Evolutionary conservation across 2,888 invertebrate genomes (phyloP).

Genomic region (Venustoraphidia nigricollis): DNA sequence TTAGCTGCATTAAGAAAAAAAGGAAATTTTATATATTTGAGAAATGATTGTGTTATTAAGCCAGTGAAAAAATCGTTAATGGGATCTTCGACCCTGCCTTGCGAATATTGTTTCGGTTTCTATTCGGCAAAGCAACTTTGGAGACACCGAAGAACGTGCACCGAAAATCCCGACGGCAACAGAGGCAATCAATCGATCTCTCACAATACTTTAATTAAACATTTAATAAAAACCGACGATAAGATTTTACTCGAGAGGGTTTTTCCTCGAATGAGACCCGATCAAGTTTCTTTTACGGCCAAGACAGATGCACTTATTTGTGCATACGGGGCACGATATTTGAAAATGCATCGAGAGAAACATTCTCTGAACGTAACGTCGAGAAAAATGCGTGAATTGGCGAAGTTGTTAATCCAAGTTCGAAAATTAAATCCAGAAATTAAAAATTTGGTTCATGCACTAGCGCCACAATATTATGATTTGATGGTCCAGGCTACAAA

Average conservation of each 20-base stretch:
- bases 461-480: constrained; percentile 9
- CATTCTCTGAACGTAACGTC: constrained; percentile 12
- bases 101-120: constrained; percentile 14
- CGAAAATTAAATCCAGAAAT: constrained; percentile 6
- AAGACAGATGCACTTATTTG: constrained; percentile 12
- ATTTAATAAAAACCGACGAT: constrained; percentile 8
- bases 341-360: constrained; percentile 12
- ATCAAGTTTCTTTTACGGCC: constrained; percentile 9
- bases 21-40: constrained; percentile 12
- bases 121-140: constrained; percentile 13
- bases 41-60: no score
- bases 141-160: constrained; percentile 12
- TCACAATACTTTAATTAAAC: constrained; percentile 5
- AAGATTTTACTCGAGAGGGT: constrained; percentile 5
- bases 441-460: constrained; percentile 6
- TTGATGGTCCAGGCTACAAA: constrained; percentile 10
- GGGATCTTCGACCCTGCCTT: constrained; percentile 8
- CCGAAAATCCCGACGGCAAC: background rate
- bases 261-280: constrained; percentile 10
- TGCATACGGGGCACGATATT: constrained; percentile 11
- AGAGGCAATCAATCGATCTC: background rate
- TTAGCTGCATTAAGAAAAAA: constrained; percentile 4
- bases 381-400: constrained; percentile 12
- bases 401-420: constrained; percentile 9
- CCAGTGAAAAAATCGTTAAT: constrained; percentile 6